These are phyloP conservation scores for Ochlodes sylvanus DNA, from an alignment of 2,888 invertebrate species.

Conservation along the genomic window DNA sequence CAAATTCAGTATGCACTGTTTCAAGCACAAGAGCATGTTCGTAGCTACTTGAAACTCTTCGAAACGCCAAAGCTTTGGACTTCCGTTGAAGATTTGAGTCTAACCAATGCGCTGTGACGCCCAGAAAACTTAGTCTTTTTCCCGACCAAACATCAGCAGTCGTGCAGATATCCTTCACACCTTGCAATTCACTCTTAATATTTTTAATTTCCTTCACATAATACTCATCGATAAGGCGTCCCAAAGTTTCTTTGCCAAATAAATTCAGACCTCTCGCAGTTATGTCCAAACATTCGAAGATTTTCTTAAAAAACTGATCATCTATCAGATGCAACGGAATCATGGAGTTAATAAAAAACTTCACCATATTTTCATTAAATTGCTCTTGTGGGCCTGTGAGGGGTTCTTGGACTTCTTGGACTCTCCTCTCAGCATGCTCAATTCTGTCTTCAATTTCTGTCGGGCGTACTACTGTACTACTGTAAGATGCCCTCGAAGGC, in stretches of 20 bases:
- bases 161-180: slow-evolving; percentile 10
- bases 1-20: slow-evolving; percentile 12
- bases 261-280: slow-evolving; percentile 11
- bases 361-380: slow-evolving; percentile 34
- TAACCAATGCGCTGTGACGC: slow-evolving; percentile 6
- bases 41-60: slow-evolving; percentile 10
- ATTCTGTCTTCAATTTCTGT: no score
- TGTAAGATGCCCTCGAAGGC: no score
- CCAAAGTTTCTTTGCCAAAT: background rate
- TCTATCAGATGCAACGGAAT: slow-evolving; percentile 38
- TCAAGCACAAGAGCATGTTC: slow-evolving; percentile 5
- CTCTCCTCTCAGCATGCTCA: no score
- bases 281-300: slow-evolving; percentile 34
- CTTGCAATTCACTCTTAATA: slow-evolving; percentile 5
- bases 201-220: slow-evolving; percentile 10
- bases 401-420: no score
- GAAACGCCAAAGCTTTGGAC: slow-evolving; percentile 6
- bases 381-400: slow-evolving; percentile 26
- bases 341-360: slow-evolving; percentile 38
- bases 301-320: slow-evolving; percentile 33
- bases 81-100: slow-evolving; percentile 6
- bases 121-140: slow-evolving; percentile 2
- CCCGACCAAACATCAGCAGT: slow-evolving; percentile 4
- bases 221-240: slow-evolving; percentile 5
- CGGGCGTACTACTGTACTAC: no score